Base-by-base conservation (phyloP, 2,797 vertebrate species). In the Takifugu rubripes region DNA sequence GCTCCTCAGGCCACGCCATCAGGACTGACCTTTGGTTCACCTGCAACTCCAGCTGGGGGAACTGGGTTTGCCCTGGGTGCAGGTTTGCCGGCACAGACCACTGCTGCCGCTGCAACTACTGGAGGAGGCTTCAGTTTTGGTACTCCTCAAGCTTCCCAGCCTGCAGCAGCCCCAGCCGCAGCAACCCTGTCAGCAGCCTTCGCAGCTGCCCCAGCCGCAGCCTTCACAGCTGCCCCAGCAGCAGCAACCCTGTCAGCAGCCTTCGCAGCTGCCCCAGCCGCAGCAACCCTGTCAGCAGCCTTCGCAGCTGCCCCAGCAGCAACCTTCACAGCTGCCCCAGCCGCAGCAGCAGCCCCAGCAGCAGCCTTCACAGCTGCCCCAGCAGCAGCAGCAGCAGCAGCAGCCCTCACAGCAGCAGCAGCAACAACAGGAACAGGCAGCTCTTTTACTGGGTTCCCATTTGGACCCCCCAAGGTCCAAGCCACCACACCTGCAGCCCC, bases 391-490 rank as follows among this genome's bases (percentile, higher is more conserved):
- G 36, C 9, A 5, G 5, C 36, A 42, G 36, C 36, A 10, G 9
- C 36, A 0, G 10, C 9, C 36, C 36, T 9, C 9, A 9, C 15
- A 2, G 14, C 42, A 1, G 16, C 14, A 2, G 2, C 43, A 1
- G 25, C 70, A 0, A 17, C 71, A 0, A 6, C 69, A 1, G 51
- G 56, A 31, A 0, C 80, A 1, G 72, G 66, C 1, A 80, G 82
- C 6, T 36, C 80, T 0, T 77, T 90, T 5, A 86, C 83, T 15
- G 84, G 67, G 1, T 90, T 91, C 59, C 84, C 56, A 43, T 92
- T 92, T 36, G 91, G 89, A 5, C 21, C 61, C 0, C 27, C 72
- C 11, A 93, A 93, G 62, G 75, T 89, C 17, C 91, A 91, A 61
- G 69, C 71, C 46, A 81, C 87, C 51, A 54, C 86, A 10, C 56